Base-by-base conservation (phyloP, 2,113 vertebrate species). In the Thunnus thynnus region DNA sequence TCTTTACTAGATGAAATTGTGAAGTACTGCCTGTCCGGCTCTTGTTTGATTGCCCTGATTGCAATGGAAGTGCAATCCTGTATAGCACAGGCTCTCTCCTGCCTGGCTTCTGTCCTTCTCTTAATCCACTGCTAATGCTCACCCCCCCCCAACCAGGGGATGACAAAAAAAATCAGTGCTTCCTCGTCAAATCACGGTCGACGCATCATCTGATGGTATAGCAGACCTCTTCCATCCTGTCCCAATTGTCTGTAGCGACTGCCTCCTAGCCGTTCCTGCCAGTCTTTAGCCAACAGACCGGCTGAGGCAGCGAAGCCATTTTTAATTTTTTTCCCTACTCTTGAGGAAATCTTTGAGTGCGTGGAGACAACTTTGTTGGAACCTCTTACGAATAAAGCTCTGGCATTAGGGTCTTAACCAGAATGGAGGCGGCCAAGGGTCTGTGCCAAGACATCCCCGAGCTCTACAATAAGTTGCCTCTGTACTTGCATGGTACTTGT, bases 21-120 rank as follows among this genome's bases (percentile, higher is more conserved):
- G 60, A 80, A 88, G 86, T 54, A 25, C 41, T 58, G 60, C 30
- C 62, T 62, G 67, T 77, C 79, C 32, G 71, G 32, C 51, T 56
- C 36, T 30, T 44, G 51, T 86, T 78, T 83, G 80, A 91, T 82
- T 86, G 81, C 58, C 13, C 20, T 86, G 82, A 89, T 91, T 81
- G 78, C 78, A 80, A 13, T 44, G 18, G 76, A 79, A 66, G 55
- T 67, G 64, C 87, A 84, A 66, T 64, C 17, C 36, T 22, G 46
- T 48, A 36, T n/a, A 10, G 61, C 56, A 9, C 3, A 13, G 46
- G 32, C 62, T 60, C 36, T 46, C 54, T 9, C 54, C 52, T 36
- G 61, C 30, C 72, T 55, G 16, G 47, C 14, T 9, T 36, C 11
- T 32, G 46, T 57, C 30, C 30, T 16, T 70, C 41, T 22, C 25